phyloP scores from a whole-genome alignment of 37 sponge, comb jelly and placozoan genomes.

The Petrosia ficiformis region DNA sequence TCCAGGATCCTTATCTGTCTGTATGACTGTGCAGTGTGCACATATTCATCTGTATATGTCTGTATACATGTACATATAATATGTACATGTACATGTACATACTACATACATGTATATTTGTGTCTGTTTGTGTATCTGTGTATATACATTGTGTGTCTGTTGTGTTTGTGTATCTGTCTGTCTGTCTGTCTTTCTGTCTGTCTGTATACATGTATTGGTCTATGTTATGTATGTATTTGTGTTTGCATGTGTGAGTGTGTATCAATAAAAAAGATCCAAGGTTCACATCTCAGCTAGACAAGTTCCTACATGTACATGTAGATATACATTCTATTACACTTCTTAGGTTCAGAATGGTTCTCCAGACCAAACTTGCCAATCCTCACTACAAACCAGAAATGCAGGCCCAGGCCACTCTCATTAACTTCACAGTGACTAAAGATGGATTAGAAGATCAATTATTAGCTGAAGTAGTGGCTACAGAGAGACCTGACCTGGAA shows the following conservation, averaged over 20 bases:
- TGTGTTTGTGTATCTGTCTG: too few relatives aligned
- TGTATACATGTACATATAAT: background rate
- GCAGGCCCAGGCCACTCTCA: conserved; percentile 97
- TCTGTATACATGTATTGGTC: background rate
- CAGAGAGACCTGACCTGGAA: conserved; percentile 96
- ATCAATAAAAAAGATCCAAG: too few relatives aligned
- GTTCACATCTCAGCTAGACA: too few relatives aligned
- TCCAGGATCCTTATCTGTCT: background rate
- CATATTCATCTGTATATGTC: background rate
- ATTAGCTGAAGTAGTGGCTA: conserved; percentile 96
- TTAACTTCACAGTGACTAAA: conserved; percentile 98
- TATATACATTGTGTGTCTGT: too few relatives aligned
- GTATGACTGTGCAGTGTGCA: background rate
- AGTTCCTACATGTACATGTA: conserved; percentile 1
- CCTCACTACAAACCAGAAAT: conserved; percentile 99
- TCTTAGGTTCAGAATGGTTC: conserved; percentile 49
- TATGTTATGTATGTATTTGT: too few relatives aligned
- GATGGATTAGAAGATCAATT: conserved; percentile 99
- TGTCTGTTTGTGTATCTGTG: too few relatives aligned
- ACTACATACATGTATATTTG: too few relatives aligned
- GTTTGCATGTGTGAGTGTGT: too few relatives aligned
- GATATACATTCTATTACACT: background rate
- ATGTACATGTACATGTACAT: conserved; percentile 1
- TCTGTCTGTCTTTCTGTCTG: background rate
- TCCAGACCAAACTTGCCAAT: conserved; percentile 97